These are phyloP conservation scores for Tenthredo scrophulariae DNA, from an alignment of 2,888 invertebrate species.

Conservation along the genomic window DNA sequence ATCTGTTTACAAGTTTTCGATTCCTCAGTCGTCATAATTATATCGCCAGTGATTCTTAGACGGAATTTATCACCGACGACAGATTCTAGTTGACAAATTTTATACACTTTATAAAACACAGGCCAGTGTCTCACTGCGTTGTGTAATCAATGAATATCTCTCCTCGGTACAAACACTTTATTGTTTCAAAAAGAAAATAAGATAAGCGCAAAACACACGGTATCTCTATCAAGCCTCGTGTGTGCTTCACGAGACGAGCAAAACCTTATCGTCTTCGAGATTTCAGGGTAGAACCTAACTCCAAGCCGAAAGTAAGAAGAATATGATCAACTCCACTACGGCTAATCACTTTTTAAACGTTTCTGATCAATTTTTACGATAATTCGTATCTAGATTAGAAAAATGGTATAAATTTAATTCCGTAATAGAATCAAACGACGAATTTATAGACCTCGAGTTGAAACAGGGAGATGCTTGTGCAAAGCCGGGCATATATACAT, in stretches of 20 bases:
- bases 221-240: neutral
- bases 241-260: neutral
- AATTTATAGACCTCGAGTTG: neutral
- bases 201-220: neutral
- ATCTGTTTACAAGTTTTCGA: neutral
- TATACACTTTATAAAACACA: neutral
- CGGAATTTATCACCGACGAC: neutral
- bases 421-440: neutral
- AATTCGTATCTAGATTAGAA: neutral
- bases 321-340: neutral
- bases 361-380: neutral
- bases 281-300: neutral
- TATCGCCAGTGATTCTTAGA: neutral
- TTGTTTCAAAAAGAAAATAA: neutral
- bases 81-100: neutral
- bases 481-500: slow-evolving; percentile 14
- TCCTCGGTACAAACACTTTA: neutral
- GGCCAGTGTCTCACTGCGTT: neutral
- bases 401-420: neutral
- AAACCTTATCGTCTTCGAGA: neutral
- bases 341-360: neutral
- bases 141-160: neutral
- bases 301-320: neutral
- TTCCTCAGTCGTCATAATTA: neutral
- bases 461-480: neutral